Evolutionary conservation across 2,888 invertebrate genomes (phyloP), one percentile per base, ranked within the genome.

Genomic region (Agrotis clavis): DNA sequence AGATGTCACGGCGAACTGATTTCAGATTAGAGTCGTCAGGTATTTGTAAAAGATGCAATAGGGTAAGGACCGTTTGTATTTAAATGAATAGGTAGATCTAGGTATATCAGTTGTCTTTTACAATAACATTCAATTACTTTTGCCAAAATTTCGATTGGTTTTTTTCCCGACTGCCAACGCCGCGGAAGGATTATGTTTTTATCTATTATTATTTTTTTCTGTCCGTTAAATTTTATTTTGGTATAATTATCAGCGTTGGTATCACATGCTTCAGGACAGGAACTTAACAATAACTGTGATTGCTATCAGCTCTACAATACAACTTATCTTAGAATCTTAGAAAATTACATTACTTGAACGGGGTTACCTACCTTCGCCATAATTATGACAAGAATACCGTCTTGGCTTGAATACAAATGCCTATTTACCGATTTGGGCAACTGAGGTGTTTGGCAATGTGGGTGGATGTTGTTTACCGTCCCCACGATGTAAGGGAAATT

Each of bases 1-100:
- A 89, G 89, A 89, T 89, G 89, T 87, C 89, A 83, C 74, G 82
- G 83, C 84, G 67, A 82, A 82, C 79, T 82, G 75, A 82, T 84
- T 79, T 74, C 74, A 74, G 85, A 80, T 83, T 69, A 82, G 54
- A 79, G 74, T 74, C 64, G 70, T 77, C 67, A 72, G 69, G 73
- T 67, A 76, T 71, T 73, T 75, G 77, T 73, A 78, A 78, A 82
- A 85, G 66, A 84, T 74, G 76, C 70, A 75, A 75, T 71, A 70
- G 48, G 65, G 61, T 74, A 78, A 25, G 45, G 51, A 59, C 6
- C 47, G 16, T 67, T 48, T 54, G 53, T 83, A 77, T 83, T 82
- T 79, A 64, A 76, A 50, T 67, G 66, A 16, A 56, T 56, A 54
- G 25, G 45, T 75, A 35, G 7, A 41, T 41, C 41, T 9, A 41